phyloP scores from a whole-genome alignment of 23 tunicate genomes.

The Halocynthia roretzi region DNA sequence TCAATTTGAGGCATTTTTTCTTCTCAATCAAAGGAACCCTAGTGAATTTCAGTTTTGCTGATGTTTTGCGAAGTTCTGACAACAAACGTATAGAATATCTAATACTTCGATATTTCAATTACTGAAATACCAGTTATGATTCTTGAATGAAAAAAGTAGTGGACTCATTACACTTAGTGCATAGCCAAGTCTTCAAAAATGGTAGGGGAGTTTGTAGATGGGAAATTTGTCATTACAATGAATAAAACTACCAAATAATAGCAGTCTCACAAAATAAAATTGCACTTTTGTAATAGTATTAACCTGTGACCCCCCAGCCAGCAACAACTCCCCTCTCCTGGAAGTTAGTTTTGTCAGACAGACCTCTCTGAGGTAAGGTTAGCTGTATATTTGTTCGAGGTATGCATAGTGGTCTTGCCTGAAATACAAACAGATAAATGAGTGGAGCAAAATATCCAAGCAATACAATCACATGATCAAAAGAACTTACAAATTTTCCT shows the following conservation, averaged over 20 bases:
- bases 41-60: not conserved
- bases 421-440: not conserved
- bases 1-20: not conserved
- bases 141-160: too few species aligned
- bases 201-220: too few species aligned
- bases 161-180: too few species aligned
- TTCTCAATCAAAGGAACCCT: constrained; percentile 5
- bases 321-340: constrained; percentile 37
- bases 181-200: too few species aligned
- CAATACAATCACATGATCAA: not conserved
- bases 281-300: too few species aligned
- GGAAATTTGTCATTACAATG: too few species aligned
- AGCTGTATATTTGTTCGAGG: constrained; percentile 40
- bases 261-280: too few species aligned
- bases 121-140: too few species aligned
- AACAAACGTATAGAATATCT: too few species aligned
- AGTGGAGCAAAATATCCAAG: not conserved
- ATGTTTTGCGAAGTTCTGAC: not conserved
- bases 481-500: constrained; percentile 41
- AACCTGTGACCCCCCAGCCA: constrained; percentile 64
- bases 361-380: constrained; percentile 26
- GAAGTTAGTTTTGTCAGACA: not conserved
- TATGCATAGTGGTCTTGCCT: constrained; percentile 67
- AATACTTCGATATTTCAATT: too few species aligned
- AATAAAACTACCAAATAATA: too few species aligned